Conservation (phyloP, 2,113 vertebrate species). For the Lagopus muta region DNA sequence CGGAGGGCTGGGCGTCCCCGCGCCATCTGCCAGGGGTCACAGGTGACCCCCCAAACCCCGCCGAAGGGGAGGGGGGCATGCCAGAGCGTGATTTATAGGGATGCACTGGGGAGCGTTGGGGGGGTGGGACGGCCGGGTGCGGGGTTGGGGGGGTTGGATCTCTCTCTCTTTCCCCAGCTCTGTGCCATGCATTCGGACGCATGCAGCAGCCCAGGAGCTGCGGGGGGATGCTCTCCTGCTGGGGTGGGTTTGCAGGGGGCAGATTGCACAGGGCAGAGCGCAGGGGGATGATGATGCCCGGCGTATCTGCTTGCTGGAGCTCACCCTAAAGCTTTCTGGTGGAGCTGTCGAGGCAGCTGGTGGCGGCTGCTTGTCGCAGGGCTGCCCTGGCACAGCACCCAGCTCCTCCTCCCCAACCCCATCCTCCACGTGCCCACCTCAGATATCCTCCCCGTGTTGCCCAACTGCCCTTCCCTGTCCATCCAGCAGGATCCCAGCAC, state of each 20-base stretch:
- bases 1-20: slow-evolving; percentile 17
- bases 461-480: background rate
- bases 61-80: background rate
- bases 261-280: background rate
- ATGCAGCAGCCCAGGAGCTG: background rate
- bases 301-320: rapidly evolving
- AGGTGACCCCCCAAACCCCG: slow-evolving; percentile 49
- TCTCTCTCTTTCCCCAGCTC: background rate
- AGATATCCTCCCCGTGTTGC: background rate
- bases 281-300: background rate
- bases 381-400: background rate
- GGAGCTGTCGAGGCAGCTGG: background rate
- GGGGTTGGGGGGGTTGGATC: rapidly evolving
- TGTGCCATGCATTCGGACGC: rapidly evolving
- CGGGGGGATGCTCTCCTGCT: background rate
- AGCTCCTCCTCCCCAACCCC: background rate
- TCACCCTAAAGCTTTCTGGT: rapidly evolving
- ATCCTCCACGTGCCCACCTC: background rate
- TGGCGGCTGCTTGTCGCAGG: background rate
- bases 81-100: slow-evolving; percentile 52
- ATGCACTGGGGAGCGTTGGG: background rate
- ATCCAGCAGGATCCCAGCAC: too few relatives aligned
- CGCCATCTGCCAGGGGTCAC: slow-evolving; percentile 67
- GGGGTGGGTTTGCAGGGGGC: background rate
- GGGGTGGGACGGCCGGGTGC: too few relatives aligned